Evolutionary conservation across 2,888 invertebrate species (phyloP).

Genomic region (Agriopis aurantiaria): DNA sequence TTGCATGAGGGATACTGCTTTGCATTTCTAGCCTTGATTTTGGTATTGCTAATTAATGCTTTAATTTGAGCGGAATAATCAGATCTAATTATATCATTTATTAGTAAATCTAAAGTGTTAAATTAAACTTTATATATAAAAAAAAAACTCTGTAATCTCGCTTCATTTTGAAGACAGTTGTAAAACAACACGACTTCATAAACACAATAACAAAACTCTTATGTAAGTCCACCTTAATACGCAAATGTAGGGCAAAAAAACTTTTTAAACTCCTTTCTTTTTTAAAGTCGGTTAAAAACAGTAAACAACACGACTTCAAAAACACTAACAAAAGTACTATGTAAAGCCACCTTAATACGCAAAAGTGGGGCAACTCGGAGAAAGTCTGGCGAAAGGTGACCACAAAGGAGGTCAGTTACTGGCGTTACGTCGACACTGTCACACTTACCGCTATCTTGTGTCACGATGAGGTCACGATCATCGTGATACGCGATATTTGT

Average conservation of each 20-base stretch:
- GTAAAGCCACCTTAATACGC: slow-evolving; percentile 44
- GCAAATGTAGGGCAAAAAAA: slow-evolving; percentile 63
- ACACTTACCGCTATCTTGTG: slow-evolving; percentile 64
- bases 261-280: no score
- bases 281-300: not conserved
- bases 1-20: no score
- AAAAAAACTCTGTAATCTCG: no score
- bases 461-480: slow-evolving; percentile 46
- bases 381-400: slow-evolving; percentile 82
- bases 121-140: no score
- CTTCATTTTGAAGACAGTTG: no score
- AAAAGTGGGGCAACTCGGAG: slow-evolving; percentile 68
- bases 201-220: slow-evolving; percentile 9
- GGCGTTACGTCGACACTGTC: slow-evolving; percentile 77
- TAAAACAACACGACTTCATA: not conserved
- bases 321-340: slow-evolving; percentile 19
- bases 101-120: no score
- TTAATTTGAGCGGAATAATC: no score
- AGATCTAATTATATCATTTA: no score
- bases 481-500: slow-evolving; percentile 16
- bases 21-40: no score
- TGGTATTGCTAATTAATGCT: no score
- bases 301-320: not conserved
- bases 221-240: slow-evolving; percentile 45
- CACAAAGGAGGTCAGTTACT: slow-evolving; percentile 75